These are phyloP conservation scores for Drosophila burlai DNA, from an alignment of 1,140 invertebrate genomes.

Conservation along the genomic window DNA sequence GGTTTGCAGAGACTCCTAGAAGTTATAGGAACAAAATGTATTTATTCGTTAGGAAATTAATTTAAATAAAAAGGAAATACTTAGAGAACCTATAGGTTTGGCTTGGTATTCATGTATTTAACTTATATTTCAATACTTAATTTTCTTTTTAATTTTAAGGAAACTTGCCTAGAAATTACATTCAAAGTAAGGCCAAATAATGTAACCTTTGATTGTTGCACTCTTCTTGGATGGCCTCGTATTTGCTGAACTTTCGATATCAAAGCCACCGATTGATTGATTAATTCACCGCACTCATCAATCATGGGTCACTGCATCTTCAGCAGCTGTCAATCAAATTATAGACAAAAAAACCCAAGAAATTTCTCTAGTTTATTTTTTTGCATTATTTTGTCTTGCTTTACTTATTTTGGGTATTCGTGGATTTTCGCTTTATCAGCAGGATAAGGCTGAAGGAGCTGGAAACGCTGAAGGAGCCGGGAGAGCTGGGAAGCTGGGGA, in stretches of 20 bases:
- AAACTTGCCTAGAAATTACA: neutral
- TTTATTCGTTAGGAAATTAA: neutral
- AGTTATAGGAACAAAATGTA: no score
- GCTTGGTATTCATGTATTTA: no score
- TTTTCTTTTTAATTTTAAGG: neutral
- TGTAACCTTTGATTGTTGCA: constrained; percentile 12
- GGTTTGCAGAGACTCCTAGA: neutral
- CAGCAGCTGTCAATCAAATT: constrained; percentile 43
- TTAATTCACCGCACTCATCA: constrained; percentile 49
- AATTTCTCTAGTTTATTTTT: constrained; percentile 25
- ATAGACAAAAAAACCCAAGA: constrained; percentile 35
- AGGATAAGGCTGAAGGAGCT: constrained; percentile 3
- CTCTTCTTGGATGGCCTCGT: neutral
- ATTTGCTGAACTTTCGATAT: constrained; percentile 20
- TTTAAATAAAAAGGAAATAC: neutral
- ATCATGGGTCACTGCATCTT: constrained; percentile 50
- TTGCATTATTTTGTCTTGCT: constrained; percentile 20
- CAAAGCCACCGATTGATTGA: constrained; percentile 43
- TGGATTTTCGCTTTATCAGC: constrained; percentile 46
- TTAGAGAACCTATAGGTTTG: no score
- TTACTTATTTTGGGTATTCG: constrained; percentile 30
- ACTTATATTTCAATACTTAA: neutral
- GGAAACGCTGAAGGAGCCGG: constrained; percentile 8
- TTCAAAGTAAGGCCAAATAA: neutral
- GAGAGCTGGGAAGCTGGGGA: neutral